Evolutionary conservation across 2,888 invertebrate species (phyloP).

Genomic region (Venusia cambrica): DNA sequence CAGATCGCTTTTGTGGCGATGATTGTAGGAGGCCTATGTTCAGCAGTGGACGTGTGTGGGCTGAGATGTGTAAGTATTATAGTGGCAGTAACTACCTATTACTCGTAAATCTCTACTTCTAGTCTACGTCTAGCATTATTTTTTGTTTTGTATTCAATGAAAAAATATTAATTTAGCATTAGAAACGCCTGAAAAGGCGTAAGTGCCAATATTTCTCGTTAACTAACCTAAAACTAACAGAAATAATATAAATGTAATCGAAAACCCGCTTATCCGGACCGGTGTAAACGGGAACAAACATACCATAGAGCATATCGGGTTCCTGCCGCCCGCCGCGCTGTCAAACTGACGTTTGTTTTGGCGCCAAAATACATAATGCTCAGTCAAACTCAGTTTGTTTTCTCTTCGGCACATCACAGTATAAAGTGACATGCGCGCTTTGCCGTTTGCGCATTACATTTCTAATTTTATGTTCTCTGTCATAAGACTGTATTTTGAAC

Average conservation of each 20-base stretch:
- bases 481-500: conserved; percentile 41
- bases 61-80: no score
- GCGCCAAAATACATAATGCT: conserved; percentile 80
- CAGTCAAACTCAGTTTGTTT: conserved; percentile 75
- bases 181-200: conserved; percentile 5
- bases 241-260: conserved; percentile 60
- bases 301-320: conserved; percentile 68
- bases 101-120: no score
- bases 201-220: conserved; percentile 19
- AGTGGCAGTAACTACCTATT: no score
- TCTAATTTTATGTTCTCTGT: conserved; percentile 29
- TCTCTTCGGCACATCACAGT: conserved; percentile 75
- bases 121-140: not conserved
- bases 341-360: conserved; percentile 80
- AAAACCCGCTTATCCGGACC: conserved; percentile 73
- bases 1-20: no score
- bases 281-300: conserved; percentile 72
- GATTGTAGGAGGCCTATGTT: no score
- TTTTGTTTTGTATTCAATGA: conserved; percentile 1
- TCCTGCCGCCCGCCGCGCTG: conserved; percentile 79
- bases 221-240: conserved; percentile 22
- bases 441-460: conserved; percentile 28
- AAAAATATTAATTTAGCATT: conserved; percentile 3
- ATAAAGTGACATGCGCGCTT: conserved; percentile 49
- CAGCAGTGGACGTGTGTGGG: no score